Conservation (phyloP, 2,113 vertebrate genomes). For the Megaceryle maxima region DNA sequence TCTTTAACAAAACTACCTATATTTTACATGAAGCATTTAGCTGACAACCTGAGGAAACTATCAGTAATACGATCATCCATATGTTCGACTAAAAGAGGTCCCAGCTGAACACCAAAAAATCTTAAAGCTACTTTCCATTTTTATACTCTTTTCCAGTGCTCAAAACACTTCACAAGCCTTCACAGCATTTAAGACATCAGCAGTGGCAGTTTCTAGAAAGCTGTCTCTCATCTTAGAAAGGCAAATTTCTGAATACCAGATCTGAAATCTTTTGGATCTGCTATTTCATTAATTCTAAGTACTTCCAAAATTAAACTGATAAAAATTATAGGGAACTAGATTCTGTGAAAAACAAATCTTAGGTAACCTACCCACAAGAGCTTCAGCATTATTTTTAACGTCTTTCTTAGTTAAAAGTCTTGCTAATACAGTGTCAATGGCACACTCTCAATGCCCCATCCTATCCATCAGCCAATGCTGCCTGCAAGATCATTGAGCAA, state of each 20-base stretch:
- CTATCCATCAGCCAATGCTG: neutral
- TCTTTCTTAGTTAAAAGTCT: neutral
- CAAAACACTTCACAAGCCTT: neutral
- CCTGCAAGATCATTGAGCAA: neutral
- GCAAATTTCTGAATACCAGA: neutral
- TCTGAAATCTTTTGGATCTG: neutral
- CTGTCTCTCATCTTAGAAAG: neutral
- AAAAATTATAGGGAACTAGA: neutral
- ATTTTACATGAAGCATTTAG: neutral
- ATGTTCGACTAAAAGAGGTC: neutral
- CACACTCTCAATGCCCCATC: neutral
- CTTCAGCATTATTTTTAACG: neutral
- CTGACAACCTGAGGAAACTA: neutral
- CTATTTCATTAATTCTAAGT: neutral
- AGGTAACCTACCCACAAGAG: neutral
- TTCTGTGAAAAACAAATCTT: neutral
- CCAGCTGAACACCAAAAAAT: neutral
- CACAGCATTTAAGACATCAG: neutral
- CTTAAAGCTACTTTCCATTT: neutral
- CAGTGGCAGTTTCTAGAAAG: neutral
- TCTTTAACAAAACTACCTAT: neutral
- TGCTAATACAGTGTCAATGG: neutral
- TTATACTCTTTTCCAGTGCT: neutral
- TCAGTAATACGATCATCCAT: neutral
- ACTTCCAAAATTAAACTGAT: neutral